Evolutionary conservation across 2,888 invertebrate species (phyloP).

Genomic region (Eumacrocentrus americanus): DNA sequence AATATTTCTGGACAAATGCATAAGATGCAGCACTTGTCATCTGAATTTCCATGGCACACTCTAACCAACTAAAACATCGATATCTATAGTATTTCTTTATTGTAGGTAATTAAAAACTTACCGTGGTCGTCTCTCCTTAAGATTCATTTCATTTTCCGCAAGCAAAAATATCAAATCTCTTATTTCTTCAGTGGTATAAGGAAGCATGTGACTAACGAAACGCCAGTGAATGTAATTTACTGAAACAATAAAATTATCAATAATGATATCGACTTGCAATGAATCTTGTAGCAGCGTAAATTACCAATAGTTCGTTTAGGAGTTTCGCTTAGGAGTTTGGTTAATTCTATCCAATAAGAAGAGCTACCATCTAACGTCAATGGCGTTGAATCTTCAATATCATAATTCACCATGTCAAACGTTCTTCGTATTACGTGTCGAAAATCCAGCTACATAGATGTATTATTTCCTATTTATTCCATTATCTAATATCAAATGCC

Average conservation of each 20-base stretch:
- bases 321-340: conserved; percentile 28
- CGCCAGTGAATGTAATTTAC: conserved; percentile 41
- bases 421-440: conserved; percentile 10
- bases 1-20: not conserved
- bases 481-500: not conserved
- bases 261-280: not conserved
- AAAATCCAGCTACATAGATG: conserved; percentile 24
- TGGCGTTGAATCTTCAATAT: not conserved
- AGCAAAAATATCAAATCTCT: conserved; percentile 22
- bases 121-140: conserved; percentile 27
- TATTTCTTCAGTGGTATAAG: conserved; percentile 30
- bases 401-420: conserved; percentile 18
- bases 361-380: too few species aligned
- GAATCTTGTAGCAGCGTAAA: not conserved
- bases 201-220: conserved; percentile 32
- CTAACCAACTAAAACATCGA: not conserved
- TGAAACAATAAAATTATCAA: conserved; percentile 7
- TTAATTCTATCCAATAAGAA: conserved; percentile 15
- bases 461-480: not conserved
- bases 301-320: conserved; percentile 35
- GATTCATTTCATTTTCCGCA: conserved; percentile 25
- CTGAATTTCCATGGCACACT: not conserved
- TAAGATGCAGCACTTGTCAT: not conserved
- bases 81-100: not conserved
- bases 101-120: not conserved